These are phyloP conservation scores for Lucifuga dentata DNA, from an alignment of 2,113 vertebrate genomes.

Conservation along the genomic window DNA sequence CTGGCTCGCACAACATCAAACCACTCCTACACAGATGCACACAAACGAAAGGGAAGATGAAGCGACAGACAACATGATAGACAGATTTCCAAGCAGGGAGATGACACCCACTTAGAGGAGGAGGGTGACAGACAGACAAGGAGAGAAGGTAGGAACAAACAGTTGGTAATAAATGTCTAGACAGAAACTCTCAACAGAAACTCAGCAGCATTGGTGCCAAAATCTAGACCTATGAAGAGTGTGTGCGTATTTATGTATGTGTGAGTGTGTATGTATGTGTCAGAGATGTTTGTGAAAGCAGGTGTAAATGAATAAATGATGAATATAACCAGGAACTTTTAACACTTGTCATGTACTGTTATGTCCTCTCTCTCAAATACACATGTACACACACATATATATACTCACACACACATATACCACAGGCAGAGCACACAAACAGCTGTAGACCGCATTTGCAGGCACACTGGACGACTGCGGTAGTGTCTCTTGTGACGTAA, in stretches of 20 bases:
- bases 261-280: constrained; percentile 10
- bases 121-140: constrained; percentile 50
- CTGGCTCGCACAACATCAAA: constrained; percentile 66
- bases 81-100: constrained; percentile 48
- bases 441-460: constrained; percentile 32
- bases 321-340: constrained; percentile 59
- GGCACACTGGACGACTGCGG: background rate
- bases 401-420: constrained; percentile 21
- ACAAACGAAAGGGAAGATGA: constrained; percentile 15
- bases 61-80: constrained; percentile 45
- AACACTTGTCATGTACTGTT: constrained; percentile 59
- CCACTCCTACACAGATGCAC: constrained; percentile 47
- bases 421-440: constrained; percentile 51
- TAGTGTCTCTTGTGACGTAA: constrained; percentile 32
- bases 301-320: constrained; percentile 53
- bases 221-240: constrained; percentile 60
- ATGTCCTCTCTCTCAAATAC: background rate
- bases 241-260: constrained; percentile 30
- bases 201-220: constrained; percentile 41
- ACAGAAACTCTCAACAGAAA: constrained; percentile 72
- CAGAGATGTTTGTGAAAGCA: constrained; percentile 31
- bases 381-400: background rate
- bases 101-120: constrained; percentile 48
- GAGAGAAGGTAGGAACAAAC: constrained; percentile 50
- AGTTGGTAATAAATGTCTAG: constrained; percentile 74